phyloP scores from a whole-genome alignment of 2,888 invertebrate genomes.

The Sussaba pulchella region DNA sequence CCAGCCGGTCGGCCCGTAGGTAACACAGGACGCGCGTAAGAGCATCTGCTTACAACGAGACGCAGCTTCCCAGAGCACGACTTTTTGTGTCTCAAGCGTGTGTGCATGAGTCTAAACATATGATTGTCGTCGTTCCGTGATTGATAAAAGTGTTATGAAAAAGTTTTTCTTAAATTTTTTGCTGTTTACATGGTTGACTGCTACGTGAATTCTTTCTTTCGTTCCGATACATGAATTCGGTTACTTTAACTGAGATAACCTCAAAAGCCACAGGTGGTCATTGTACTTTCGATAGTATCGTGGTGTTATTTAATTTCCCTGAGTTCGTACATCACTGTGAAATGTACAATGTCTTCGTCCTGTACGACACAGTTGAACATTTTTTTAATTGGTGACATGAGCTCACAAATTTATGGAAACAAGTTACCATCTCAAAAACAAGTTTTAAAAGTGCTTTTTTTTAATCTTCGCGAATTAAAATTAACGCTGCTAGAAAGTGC shows the following conservation, averaged over 20 bases:
- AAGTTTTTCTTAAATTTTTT: slow-evolving; percentile 24
- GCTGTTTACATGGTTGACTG: slow-evolving; percentile 29
- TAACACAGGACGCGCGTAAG: too few relatives aligned
- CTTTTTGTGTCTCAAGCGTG: slow-evolving; percentile 29
- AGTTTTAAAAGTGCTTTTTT: slow-evolving; percentile 69
- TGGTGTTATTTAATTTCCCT: slow-evolving; percentile 39
- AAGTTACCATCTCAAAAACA: too few relatives aligned
- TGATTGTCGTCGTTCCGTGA: too few relatives aligned
- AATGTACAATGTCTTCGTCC: slow-evolving; percentile 30
- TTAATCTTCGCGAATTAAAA: slow-evolving; percentile 66
- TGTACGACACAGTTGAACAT: slow-evolving; percentile 33
- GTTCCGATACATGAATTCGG: slow-evolving; percentile 38
- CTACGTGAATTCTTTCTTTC: slow-evolving; percentile 26
- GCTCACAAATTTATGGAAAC: slow-evolving; percentile 59
- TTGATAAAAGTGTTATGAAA: slow-evolving; percentile 23
- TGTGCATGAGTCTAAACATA: slow-evolving; percentile 29
- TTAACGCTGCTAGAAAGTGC: slow-evolving; percentile 64
- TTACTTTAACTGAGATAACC: slow-evolving; percentile 25
- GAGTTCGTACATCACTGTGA: slow-evolving; percentile 21
- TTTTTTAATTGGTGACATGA: slow-evolving; percentile 59
- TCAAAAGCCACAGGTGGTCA: slow-evolving; percentile 25
- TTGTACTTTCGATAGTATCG: slow-evolving; percentile 34
- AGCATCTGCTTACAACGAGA: too few relatives aligned
- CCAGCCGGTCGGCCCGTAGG: too few relatives aligned
- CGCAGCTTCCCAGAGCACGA: too few relatives aligned